Conservation (phyloP, 1,140 invertebrate genomes). For the Antheraea mylitta region DNA sequence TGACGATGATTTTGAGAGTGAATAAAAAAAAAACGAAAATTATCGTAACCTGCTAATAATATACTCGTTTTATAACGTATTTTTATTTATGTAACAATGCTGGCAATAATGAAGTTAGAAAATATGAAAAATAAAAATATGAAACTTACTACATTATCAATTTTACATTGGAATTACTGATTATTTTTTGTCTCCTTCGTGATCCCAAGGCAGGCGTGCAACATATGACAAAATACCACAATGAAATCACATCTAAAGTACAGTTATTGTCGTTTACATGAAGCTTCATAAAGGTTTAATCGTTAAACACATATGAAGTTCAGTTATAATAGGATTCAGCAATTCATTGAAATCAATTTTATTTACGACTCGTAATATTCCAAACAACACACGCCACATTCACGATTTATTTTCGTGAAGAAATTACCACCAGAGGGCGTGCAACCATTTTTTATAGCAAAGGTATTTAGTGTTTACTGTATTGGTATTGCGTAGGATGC, state of each 20-base stretch:
- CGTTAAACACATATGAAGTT: slow-evolving; percentile 52
- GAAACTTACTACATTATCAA: slow-evolving; percentile 77
- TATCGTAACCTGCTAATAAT: slow-evolving; percentile 53
- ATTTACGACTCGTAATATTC: slow-evolving; percentile 76
- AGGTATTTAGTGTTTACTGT: no score
- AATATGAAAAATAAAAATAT: slow-evolving; percentile 32
- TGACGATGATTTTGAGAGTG: slow-evolving; percentile 26
- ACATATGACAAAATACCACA: slow-evolving; percentile 74
- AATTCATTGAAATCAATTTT: slow-evolving; percentile 68
- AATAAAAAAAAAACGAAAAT: slow-evolving; percentile 20
- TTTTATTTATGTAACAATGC: slow-evolving; percentile 12
- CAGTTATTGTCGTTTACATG: slow-evolving; percentile 45
- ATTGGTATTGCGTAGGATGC: no score
- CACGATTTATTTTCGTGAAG: slow-evolving; percentile 72
- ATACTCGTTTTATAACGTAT: slow-evolving; percentile 34
- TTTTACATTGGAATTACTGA: slow-evolving; percentile 72
- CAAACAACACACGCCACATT: slow-evolving; percentile 80
- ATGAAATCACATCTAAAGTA: slow-evolving; percentile 47
- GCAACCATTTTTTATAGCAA: slow-evolving; percentile 18
- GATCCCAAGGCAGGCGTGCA: slow-evolving; percentile 77
- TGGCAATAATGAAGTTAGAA: slow-evolving; percentile 7
- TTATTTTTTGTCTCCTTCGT: slow-evolving; percentile 78
- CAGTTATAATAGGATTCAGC: slow-evolving; percentile 56
- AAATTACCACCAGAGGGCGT: slow-evolving; percentile 66
- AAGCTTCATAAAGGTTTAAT: slow-evolving; percentile 40